A percentile compares a stretch with the other conserved stretches of the same genome.
Conservation (phyloP, 2,797 vertebrate species). For the Ctenopoma multispine region DNA sequence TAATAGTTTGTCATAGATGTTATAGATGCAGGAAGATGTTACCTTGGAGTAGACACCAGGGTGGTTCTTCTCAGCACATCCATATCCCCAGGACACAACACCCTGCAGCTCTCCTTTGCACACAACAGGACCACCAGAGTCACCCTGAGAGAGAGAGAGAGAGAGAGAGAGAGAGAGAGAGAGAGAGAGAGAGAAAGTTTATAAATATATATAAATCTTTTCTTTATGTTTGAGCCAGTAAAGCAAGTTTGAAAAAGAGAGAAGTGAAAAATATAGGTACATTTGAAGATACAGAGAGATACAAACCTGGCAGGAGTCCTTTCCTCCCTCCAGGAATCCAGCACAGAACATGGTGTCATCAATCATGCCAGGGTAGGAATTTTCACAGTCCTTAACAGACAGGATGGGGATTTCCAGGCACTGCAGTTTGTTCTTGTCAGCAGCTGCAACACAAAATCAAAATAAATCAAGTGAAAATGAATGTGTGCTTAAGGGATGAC, state of each 20-base stretch:
- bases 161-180: too few relatives aligned
- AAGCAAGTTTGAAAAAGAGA: background rate
- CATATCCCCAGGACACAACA: slow-evolving; percentile 86
- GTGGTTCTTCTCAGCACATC: slow-evolving; percentile 76
- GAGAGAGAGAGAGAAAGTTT: too few relatives aligned
- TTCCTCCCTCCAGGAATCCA: slow-evolving; percentile 79
- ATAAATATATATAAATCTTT: too few relatives aligned
- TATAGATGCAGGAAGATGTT: background rate
- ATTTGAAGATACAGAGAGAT: background rate
- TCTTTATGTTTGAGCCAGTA: background rate
- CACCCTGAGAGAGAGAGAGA: slow-evolving; percentile 72
- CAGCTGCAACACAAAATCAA: slow-evolving; percentile 40
- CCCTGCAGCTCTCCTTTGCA: slow-evolving; percentile 85
- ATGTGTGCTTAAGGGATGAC: too few relatives aligned
- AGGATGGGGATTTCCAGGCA: slow-evolving; percentile 78
- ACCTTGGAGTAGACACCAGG: slow-evolving; percentile 87
- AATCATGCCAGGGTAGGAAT: slow-evolving; percentile 78
- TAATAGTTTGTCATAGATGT: background rate
- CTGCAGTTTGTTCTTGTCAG: slow-evolving; percentile 68
- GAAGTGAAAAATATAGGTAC: background rate
- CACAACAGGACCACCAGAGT: slow-evolving; percentile 87
- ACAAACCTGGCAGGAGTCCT: slow-evolving; percentile 79
- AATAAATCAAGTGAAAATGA: background rate
- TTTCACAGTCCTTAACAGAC: slow-evolving; percentile 54
- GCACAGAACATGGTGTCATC: slow-evolving; percentile 77